Evolutionary conservation across 1,140 invertebrate genomes (phyloP).

Genomic region (Phenacoccus solenopsis): DNA sequence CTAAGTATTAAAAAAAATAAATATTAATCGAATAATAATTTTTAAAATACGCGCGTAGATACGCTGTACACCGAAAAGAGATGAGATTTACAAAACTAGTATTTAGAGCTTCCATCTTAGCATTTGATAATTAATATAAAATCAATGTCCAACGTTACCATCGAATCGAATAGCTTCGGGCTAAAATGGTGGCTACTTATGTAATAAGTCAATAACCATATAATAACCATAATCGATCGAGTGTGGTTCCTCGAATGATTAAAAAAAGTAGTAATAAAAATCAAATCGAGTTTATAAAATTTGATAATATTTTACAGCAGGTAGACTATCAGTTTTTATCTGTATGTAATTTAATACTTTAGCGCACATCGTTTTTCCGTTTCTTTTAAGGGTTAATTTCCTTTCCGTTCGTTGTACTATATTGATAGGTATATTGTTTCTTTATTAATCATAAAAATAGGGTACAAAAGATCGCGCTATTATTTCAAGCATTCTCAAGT

Average conservation of each 20-base stretch:
- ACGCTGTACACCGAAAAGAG: too few relatives aligned
- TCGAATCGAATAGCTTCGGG: too few relatives aligned
- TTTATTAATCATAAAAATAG: neutral
- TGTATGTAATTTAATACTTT: neutral
- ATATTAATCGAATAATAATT: too few relatives aligned
- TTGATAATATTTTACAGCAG: neutral
- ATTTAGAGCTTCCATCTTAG: too few relatives aligned
- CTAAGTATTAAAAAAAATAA: too few relatives aligned
- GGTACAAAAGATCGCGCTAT: neutral
- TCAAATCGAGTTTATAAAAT: neutral
- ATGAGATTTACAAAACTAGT: too few relatives aligned
- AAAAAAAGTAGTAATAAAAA: slow-evolving; percentile 1
- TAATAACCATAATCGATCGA: neutral
- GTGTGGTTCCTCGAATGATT: neutral
- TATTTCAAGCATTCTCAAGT: neutral
- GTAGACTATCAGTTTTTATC: neutral
- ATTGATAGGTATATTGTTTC: neutral
- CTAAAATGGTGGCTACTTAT: neutral
- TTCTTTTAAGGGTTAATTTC: slow-evolving; percentile 2
- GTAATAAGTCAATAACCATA: slow-evolving; percentile 3
- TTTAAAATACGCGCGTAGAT: too few relatives aligned
- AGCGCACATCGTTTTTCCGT: neutral
- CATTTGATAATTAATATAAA: neutral
- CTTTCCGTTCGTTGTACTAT: neutral
- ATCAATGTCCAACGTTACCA: neutral